phyloP scores from a whole-genome alignment of 2,113 vertebrate species.

The Phrynosoma platyrhinos region DNA sequence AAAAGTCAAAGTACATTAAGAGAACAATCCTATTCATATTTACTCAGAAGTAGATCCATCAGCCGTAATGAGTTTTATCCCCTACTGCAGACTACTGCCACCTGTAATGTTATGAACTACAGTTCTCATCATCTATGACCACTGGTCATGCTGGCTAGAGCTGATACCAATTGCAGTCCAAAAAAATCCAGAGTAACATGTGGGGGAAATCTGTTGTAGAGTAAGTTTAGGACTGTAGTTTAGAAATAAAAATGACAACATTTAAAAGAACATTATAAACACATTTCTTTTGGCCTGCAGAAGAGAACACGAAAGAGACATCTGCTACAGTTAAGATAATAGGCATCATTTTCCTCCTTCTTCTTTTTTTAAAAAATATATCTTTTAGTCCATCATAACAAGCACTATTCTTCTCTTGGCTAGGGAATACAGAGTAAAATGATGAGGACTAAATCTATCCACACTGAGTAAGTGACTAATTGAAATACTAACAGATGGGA shows the following conservation, averaged over 20 bases:
- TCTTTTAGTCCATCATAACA: slow-evolving; percentile 22
- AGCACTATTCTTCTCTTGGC: not conserved
- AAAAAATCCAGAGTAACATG: not conserved
- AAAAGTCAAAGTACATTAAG: not conserved
- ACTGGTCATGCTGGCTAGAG: not conserved
- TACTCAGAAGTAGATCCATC: not conserved
- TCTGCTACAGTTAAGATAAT: slow-evolving; percentile 8
- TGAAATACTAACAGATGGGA: slow-evolving; percentile 73
- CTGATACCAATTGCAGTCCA: not conserved
- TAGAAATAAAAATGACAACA: not conserved
- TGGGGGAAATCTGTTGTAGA: not conserved
- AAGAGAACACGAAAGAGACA: slow-evolving; percentile 14
- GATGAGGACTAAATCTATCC: slow-evolving; percentile 44
- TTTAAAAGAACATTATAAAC: not conserved
- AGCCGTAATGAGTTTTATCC: too few species aligned
- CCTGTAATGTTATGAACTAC: not conserved
- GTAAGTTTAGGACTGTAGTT: not conserved
- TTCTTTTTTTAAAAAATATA: not conserved
- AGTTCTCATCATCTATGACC: not conserved
- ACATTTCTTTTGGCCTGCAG: not conserved
- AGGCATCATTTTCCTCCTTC: not conserved
- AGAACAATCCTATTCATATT: not conserved
- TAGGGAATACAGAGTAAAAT: slow-evolving; percentile 26
- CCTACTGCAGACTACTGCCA: not conserved
- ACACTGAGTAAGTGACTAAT: slow-evolving; percentile 65